Conservation (phyloP, 2,888 invertebrate genomes). For the Tryphoninae sp. region DNA sequence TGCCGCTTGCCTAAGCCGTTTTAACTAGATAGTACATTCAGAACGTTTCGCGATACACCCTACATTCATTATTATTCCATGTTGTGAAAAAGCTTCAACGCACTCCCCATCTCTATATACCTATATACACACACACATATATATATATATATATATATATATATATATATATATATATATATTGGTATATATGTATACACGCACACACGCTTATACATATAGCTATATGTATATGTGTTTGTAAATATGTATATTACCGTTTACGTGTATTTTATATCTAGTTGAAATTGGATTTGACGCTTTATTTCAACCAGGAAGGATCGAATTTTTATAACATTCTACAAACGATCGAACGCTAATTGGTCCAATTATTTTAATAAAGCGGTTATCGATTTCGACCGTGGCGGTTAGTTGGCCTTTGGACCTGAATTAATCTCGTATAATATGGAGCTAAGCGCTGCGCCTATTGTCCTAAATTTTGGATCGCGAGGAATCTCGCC, state of each 20-base stretch:
- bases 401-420: not conserved
- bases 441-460: not conserved
- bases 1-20: conserved; percentile 66
- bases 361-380: not conserved
- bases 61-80: conserved; percentile 58
- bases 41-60: conserved; percentile 62
- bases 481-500: too few species aligned
- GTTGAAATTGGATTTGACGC: conserved; percentile 17
- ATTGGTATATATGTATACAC: not conserved
- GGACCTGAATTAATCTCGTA: not conserved
- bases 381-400: conserved; percentile 1
- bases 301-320: not conserved
- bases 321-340: not conserved
- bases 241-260: not conserved
- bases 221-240: not conserved
- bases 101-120: not conserved
- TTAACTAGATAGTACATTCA: conserved; percentile 64
- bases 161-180: not conserved
- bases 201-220: too few species aligned
- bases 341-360: not conserved
- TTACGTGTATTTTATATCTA: not conserved
- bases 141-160: not conserved
- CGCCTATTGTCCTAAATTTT: too few species aligned
- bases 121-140: not conserved
- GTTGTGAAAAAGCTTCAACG: conserved; percentile 36